Evolutionary conservation across 1,140 invertebrate genomes (phyloP).

Genomic region (Leptopilina boulardi): DNA sequence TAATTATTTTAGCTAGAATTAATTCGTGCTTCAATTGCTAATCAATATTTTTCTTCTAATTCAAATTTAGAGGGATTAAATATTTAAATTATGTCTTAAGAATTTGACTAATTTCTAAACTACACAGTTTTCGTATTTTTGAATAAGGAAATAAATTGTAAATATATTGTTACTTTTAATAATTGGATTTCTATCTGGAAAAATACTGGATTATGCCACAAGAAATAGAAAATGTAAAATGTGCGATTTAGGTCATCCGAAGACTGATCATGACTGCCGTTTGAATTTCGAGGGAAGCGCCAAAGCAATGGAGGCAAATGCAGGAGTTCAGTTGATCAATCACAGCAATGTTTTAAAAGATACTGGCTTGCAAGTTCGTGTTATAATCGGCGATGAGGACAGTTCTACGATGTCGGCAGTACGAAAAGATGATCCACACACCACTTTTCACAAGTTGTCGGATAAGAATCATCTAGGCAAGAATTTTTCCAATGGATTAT

Average conservation of each 20-base stretch:
- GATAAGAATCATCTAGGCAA: conserved; percentile 54
- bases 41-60: too few relatives aligned
- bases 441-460: conserved; percentile 47
- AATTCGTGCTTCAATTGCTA: too few relatives aligned
- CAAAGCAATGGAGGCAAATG: conserved; percentile 53
- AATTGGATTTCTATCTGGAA: conserved; percentile 46
- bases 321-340: conserved; percentile 47
- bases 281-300: conserved; percentile 48
- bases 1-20: too few relatives aligned
- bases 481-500: conserved; percentile 49
- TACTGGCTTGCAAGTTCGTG: conserved; percentile 39
- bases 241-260: conserved; percentile 39
- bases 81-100: too few relatives aligned
- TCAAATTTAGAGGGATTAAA: too few relatives aligned
- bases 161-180: too few relatives aligned
- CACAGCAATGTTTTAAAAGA: conserved; percentile 48
- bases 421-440: conserved; percentile 33
- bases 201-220: conserved; percentile 52
- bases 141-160: too few relatives aligned
- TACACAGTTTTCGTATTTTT: too few relatives aligned
- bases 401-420: conserved; percentile 44
- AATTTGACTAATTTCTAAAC: too few relatives aligned
- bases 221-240: conserved; percentile 44
- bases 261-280: conserved; percentile 46
- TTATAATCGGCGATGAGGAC: conserved; percentile 52